phyloP scores from a whole-genome alignment of 53 echinoderm and acorn worm species.

The Patiria pectinifera region DNA sequence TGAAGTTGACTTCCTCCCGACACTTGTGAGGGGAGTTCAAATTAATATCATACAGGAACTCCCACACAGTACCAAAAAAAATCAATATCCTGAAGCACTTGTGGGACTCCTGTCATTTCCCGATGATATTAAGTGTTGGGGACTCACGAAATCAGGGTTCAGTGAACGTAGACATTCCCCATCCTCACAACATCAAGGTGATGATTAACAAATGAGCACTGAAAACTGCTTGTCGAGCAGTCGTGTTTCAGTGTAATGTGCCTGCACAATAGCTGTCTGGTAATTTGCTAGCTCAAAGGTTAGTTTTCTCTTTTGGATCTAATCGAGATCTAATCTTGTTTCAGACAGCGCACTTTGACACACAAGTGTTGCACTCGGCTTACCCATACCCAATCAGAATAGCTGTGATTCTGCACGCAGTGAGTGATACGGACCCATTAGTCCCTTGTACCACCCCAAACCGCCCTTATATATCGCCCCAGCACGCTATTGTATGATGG shows the following conservation, averaged over 20 bases:
- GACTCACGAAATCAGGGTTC: background rate
- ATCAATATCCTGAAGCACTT: constrained; percentile 1
- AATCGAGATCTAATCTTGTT: background rate
- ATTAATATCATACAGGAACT: background rate
- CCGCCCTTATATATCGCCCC: no score
- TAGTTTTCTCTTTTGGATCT: background rate
- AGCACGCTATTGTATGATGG: no score
- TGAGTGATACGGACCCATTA: no score
- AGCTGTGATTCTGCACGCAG: no score
- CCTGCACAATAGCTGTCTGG: background rate
- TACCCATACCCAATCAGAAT: no score
- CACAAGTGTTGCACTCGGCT: background rate
- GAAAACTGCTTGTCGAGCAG: no score
- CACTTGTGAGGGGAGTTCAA: background rate
- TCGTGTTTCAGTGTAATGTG: no score
- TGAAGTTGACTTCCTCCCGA: background rate
- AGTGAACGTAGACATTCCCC: background rate
- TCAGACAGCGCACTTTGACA: background rate
- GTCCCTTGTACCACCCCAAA: no score
- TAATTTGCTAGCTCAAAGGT: background rate
- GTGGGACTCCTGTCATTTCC: background rate
- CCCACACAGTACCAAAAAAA: background rate
- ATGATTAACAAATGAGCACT: no score
- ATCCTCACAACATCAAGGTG: no score
- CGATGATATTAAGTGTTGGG: background rate